Evolutionary conservation across 2,888 invertebrate genomes (phyloP).

Genomic region (Habrosyne pyritoides): DNA sequence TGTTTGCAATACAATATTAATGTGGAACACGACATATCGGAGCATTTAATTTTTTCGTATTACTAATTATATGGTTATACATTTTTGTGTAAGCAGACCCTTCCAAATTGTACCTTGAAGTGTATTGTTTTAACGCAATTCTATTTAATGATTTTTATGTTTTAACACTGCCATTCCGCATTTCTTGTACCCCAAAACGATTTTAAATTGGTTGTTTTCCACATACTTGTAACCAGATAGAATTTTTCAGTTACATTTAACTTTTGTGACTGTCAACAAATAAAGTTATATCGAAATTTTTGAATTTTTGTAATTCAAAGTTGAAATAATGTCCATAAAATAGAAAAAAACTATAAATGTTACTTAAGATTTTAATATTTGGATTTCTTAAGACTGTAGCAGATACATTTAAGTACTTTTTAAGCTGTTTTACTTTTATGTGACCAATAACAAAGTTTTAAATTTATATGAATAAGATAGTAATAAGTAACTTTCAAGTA

Average conservation of each 20-base stretch:
- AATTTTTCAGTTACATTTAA: constrained; percentile 11
- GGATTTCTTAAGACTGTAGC: constrained; percentile 69
- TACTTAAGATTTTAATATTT: constrained; percentile 39
- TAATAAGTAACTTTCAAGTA: constrained; percentile 68
- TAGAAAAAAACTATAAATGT: constrained; percentile 27
- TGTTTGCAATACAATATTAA: constrained; percentile 13
- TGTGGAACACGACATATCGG: constrained; percentile 38
- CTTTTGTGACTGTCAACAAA: constrained; percentile 23
- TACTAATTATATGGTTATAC: constrained; percentile 14
- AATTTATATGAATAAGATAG: constrained; percentile 63
- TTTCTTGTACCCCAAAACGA: constrained; percentile 44
- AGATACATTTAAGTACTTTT: constrained; percentile 65
- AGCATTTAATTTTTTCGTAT: constrained; percentile 12
- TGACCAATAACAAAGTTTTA: constrained; percentile 77
- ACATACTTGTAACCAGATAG: constrained; percentile 20
- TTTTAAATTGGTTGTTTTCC: constrained; percentile 13
- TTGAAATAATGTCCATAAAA: constrained; percentile 38
- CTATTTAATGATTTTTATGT: constrained; percentile 39
- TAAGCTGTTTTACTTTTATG: constrained; percentile 74
- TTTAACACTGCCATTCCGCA: constrained; percentile 69
- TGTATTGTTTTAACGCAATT: constrained; percentile 52
- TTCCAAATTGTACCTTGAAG: constrained; percentile 54
- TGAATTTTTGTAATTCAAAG: constrained; percentile 21
- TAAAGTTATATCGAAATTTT: constrained; percentile 24
- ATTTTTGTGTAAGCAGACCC: constrained; percentile 60